These are phyloP conservation scores for Selene dorsalis DNA, from an alignment of 2,797 vertebrate genomes.

Conservation along the genomic window DNA sequence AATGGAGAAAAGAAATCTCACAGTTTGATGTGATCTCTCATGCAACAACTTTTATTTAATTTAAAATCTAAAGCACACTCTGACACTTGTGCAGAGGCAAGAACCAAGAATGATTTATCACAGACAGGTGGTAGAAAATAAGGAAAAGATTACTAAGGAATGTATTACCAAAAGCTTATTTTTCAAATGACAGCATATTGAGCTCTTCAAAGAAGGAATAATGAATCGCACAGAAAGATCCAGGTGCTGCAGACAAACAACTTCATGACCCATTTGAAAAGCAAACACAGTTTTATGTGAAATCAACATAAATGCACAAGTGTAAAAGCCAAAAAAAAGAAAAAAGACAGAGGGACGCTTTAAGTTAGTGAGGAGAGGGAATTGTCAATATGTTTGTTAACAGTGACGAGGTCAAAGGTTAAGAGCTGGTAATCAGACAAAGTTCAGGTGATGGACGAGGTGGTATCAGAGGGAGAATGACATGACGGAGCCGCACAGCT, in stretches of 20 bases:
- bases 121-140: constrained; percentile 48
- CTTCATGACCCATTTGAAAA: constrained; percentile 76
- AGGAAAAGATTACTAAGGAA: constrained; percentile 65
- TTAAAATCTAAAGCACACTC: constrained; percentile 55
- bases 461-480: constrained; percentile 57
- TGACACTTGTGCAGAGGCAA: constrained; percentile 44
- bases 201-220: constrained; percentile 53
- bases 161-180: constrained; percentile 54
- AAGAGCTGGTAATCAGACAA: constrained; percentile 78
- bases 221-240: constrained; percentile 57
- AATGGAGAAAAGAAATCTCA: constrained; percentile 48
- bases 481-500: constrained; percentile 31
- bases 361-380: constrained; percentile 52
- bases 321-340: constrained; percentile 59
- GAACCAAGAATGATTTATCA: constrained; percentile 59
- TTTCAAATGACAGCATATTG: constrained; percentile 58
- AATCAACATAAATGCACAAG: constrained; percentile 45
- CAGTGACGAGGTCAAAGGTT: constrained; percentile 73
- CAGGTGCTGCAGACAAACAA: constrained; percentile 70
- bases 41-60: constrained; percentile 69
- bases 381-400: constrained; percentile 66
- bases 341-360: constrained; percentile 49
- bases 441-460: constrained; percentile 74
- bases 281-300: constrained; percentile 63
- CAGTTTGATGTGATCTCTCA: constrained; percentile 50